Conservation (phyloP, 1,140 invertebrate genomes). For the Euura saliciscinereae region DNA sequence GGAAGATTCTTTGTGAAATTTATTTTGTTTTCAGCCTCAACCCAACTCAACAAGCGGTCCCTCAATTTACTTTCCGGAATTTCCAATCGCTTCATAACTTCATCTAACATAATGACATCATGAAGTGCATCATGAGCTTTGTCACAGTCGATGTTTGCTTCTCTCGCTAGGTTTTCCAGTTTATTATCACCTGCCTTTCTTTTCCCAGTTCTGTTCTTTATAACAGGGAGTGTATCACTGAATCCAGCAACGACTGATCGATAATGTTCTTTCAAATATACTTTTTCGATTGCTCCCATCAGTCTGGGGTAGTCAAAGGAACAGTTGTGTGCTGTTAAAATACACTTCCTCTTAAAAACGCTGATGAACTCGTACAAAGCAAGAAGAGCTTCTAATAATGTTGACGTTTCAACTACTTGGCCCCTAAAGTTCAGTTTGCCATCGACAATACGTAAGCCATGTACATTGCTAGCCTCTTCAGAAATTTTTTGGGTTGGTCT, state of each 20-base stretch:
- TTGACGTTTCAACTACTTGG: too few species aligned
- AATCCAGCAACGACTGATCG: conserved; percentile 10
- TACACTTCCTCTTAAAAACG: conserved; percentile 19
- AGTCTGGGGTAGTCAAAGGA: conserved; percentile 22
- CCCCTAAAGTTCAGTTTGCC: too few species aligned
- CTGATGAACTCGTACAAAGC: too few species aligned
- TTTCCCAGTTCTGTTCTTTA: conserved; percentile 4
- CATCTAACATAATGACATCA: conserved; percentile 20
- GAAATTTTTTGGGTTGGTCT: too few species aligned
- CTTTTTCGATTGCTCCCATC: conserved; percentile 22
- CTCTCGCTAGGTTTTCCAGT: conserved; percentile 19
- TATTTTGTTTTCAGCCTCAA: conserved; percentile 13
- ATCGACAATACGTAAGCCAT: too few species aligned
- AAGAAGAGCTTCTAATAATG: too few species aligned
- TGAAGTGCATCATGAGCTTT: conserved; percentile 20
- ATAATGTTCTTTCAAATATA: conserved; percentile 22
- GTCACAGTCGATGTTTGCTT: conserved; percentile 13
- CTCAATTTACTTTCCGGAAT: conserved; percentile 13
- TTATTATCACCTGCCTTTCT: conserved; percentile 12
- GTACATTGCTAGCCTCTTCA: too few species aligned
- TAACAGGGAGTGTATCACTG: conserved; percentile 15
- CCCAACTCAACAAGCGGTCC: conserved; percentile 8
- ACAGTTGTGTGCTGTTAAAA: conserved; percentile 26
- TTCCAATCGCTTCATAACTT: conserved; percentile 14
- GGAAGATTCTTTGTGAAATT: conserved; percentile 15